Base-by-base conservation (phyloP, 2,113 vertebrate species). In the Pterophyllum scalare region DNA sequence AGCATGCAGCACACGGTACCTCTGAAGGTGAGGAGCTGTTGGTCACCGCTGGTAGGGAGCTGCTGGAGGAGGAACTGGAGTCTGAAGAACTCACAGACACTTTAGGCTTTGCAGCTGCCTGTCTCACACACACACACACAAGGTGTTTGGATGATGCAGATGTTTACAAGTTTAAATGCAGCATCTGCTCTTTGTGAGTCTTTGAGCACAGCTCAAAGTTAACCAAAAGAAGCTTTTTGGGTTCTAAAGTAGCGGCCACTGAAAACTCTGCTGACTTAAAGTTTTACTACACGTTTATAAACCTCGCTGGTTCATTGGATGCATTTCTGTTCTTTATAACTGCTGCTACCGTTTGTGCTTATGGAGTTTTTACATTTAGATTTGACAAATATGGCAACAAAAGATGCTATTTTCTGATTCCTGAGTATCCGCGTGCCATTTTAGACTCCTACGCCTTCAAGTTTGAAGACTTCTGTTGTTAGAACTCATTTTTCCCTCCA, bases 1-100 rank as follows among this genome's bases (percentile, higher is more conserved):
- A 0, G 5, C 35, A 38, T 6, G 59, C 0, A 0, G 5, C 35
- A 38, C 35, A 19, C 12, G 2, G 7, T 59, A 93, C 93, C 91
- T 90, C 77, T 58, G 84, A 46, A 79, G 77, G 85, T 1, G 88
- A 6, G 13, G 77, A 61, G 62, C 70, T 72, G 54, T 35, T 49
- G 28, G 26, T 43, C 0, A 64, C 82, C 10, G 79, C 54, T 7
- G 80, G 81, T 58, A 89, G 82, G 20, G 92, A 93, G 58, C 77
- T 6, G 57, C 56, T 83, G 31, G 93, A 95, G 2, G 90, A 93
- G 62, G 87, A n/a, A 2, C 77, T 94, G 82, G 93, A 94, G 12
- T 74, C 59, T 0, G 91, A 82, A 0, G 87, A 85, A 59, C 93
- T 94, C 77, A 83, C 85, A 0, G 92, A 91, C 10, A 64, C 77